Percentiles rank a stretch among this genome's conserved stretches.
Conservation (phyloP, 2,113 vertebrate genomes). For the Chloroceryle aenea region DNA sequence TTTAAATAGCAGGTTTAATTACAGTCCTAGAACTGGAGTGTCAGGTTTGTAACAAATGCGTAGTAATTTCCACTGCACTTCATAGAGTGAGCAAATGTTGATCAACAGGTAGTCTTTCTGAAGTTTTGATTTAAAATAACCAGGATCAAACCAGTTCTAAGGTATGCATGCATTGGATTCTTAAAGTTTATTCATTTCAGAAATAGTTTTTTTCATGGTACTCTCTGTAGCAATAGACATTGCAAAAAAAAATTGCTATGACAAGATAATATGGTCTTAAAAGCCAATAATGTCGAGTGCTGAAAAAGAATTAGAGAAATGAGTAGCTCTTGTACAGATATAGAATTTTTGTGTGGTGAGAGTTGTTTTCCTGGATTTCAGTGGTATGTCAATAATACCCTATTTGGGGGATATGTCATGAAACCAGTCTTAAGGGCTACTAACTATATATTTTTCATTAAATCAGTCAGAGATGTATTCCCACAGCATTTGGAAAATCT, state of each 20-base stretch:
- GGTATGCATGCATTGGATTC: neutral
- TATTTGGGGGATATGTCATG: neutral
- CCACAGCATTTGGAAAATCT: neutral
- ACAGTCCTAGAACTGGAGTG: constrained; percentile 21
- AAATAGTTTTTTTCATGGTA: neutral
- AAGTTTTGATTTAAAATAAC: constrained; percentile 41
- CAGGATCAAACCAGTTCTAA: neutral
- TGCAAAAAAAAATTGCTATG: neutral
- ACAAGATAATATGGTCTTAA: neutral
- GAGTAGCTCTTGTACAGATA: neutral
- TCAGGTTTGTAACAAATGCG: neutral
- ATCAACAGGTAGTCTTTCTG: constrained; percentile 27
- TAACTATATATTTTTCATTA: neutral
- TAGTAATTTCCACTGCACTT: neutral
- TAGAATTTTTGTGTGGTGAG: neutral
- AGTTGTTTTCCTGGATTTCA: neutral
- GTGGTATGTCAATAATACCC: neutral
- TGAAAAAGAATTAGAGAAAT: neutral
- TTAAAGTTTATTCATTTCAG: neutral
- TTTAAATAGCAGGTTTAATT: constrained; percentile 47
- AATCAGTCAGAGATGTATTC: neutral
- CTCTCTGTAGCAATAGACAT: neutral
- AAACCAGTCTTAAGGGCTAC: neutral
- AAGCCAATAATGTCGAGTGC: neutral
- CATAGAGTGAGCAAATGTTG: constrained; percentile 39